These are phyloP conservation scores for Telenomus remus DNA, from an alignment of 1,140 invertebrate species.

Conservation along the genomic window DNA sequence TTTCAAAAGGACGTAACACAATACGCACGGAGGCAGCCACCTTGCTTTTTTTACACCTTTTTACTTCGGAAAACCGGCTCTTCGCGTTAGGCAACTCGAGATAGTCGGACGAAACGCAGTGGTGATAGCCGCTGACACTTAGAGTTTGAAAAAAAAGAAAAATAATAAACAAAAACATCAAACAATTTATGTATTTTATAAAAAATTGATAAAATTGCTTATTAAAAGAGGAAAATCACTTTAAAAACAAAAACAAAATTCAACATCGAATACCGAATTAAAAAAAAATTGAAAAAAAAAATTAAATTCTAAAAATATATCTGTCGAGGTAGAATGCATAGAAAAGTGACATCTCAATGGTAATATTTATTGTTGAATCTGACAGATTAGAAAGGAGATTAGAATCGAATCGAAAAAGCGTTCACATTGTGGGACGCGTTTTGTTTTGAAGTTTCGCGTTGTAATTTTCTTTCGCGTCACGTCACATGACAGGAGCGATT, in stretches of 20 bases:
- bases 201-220: no score
- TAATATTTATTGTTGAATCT: no score
- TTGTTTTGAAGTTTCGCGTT: slow-evolving; percentile 41
- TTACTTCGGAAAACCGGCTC: slow-evolving; percentile 47
- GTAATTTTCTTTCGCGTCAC: slow-evolving; percentile 53
- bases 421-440: slow-evolving; percentile 18
- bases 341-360: no score
- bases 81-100: slow-evolving; percentile 50
- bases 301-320: no score
- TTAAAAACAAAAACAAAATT: no score
- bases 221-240: no score
- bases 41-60: no score
- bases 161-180: no score
- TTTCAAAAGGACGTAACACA: slow-evolving; percentile 55
- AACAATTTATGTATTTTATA: no score
- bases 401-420: slow-evolving; percentile 27
- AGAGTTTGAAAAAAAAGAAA: background rate
- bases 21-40: slow-evolving; percentile 48
- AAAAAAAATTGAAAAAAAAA: no score
- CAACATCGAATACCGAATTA: no score
- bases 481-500: slow-evolving; percentile 54
- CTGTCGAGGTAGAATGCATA: no score
- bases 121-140: slow-evolving; percentile 41
- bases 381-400: slow-evolving; percentile 11
- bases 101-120: slow-evolving; percentile 35